Evolutionary conservation across 2,113 vertebrate species (phyloP).

Genomic region (Corydoras sp.): DNA sequence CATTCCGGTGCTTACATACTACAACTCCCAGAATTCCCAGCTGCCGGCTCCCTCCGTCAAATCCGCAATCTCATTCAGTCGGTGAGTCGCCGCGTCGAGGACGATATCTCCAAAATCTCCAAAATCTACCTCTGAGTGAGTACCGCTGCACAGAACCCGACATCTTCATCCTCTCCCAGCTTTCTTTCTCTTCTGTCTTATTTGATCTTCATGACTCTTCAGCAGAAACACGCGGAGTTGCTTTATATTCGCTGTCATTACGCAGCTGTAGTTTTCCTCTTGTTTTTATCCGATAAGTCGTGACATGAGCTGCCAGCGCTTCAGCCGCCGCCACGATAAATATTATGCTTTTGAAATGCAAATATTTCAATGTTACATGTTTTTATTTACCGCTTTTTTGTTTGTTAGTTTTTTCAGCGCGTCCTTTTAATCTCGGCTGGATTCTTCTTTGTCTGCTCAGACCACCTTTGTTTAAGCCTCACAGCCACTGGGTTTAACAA

Average conservation of each 20-base stretch:
- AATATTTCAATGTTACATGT: not conserved
- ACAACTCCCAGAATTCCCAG: conserved; percentile 54
- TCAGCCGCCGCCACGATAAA: too few relatives aligned
- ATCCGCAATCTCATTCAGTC: conserved; percentile 57
- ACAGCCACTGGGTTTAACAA: not conserved
- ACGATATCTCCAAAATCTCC: conserved; percentile 51
- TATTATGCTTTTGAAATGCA: not conserved
- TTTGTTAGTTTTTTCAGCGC: not conserved
- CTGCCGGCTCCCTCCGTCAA: conserved; percentile 34
- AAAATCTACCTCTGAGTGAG: conserved; percentile 52
- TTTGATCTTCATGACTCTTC: not conserved
- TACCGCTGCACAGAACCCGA: not conserved
- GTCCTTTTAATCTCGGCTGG: not conserved
- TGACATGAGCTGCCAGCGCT: too few relatives aligned
- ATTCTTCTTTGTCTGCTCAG: conserved; percentile 39
- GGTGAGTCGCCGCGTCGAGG: conserved; percentile 46
- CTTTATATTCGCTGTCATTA: too few relatives aligned
- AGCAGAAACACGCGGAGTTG: too few relatives aligned
- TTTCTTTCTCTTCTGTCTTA: not conserved
- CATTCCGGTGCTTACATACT: conserved; percentile 40
- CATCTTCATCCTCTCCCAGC: conserved; percentile 20
- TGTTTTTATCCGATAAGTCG: not conserved
- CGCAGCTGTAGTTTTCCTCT: not conserved
- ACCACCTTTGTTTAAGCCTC: conserved; percentile 14
- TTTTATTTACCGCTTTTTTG: not conserved